Conservation (phyloP, 2,113 vertebrate species). For the Oenanthe oenanthe region DNA sequence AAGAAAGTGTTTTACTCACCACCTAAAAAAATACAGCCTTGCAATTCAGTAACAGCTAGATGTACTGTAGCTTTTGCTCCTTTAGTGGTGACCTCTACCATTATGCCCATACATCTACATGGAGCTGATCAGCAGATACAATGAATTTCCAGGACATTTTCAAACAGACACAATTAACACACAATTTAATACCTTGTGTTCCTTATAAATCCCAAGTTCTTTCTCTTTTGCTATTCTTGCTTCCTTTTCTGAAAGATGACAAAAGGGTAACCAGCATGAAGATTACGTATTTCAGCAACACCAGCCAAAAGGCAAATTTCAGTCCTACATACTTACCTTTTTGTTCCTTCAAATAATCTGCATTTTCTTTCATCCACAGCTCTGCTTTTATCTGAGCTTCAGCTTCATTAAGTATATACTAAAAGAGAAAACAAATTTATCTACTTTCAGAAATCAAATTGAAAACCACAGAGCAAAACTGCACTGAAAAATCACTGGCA, state of each 20-base stretch:
- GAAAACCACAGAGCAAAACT: not conserved
- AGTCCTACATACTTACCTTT: constrained; percentile 78
- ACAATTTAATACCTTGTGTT: constrained; percentile 86
- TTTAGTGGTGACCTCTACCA: not conserved
- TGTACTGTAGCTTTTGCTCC: not conserved
- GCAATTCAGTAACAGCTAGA: not conserved
- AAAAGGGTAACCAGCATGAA: constrained; percentile 40
- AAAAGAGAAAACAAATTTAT: constrained; percentile 35
- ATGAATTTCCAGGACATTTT: constrained; percentile 14
- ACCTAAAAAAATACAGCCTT: not conserved
- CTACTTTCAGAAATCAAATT: constrained; percentile 24
- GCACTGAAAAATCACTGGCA: not conserved
- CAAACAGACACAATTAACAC: constrained; percentile 23
- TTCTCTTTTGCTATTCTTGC: constrained; percentile 95
- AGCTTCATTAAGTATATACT: constrained; percentile 93
- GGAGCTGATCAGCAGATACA: not conserved
- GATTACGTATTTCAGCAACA: constrained; percentile 13
- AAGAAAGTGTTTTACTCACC: constrained; percentile 6
- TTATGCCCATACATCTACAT: not conserved
- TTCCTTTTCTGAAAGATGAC: constrained; percentile 87
- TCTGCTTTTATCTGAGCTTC: constrained; percentile 93
- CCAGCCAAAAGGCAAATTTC: constrained; percentile 6
- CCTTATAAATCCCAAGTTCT: constrained; percentile 94
- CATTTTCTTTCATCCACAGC: constrained; percentile 95
- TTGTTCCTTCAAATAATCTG: constrained; percentile 94